phyloP scores from a whole-genome alignment of 2,888 invertebrate species.

The Ophraella communa region DNA sequence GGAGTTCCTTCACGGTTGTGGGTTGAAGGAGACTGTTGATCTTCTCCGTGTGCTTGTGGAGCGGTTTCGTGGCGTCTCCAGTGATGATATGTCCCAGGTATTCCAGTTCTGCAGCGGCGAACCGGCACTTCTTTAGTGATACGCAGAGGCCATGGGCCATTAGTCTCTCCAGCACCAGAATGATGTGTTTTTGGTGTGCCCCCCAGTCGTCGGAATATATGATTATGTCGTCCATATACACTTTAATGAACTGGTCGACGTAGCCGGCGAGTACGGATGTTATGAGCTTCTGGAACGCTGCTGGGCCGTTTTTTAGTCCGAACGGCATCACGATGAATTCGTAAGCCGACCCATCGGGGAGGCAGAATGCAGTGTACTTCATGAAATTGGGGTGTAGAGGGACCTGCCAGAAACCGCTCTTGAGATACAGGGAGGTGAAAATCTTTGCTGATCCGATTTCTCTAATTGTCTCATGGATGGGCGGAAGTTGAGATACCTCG shows the following conservation, averaged over 20 bases:
- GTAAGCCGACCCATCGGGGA: not conserved
- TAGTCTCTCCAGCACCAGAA: slow-evolving; percentile 33
- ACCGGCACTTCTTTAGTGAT: slow-evolving; percentile 31
- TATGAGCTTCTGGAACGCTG: not conserved
- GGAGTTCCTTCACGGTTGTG: slow-evolving; percentile 24
- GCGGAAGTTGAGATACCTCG: not conserved
- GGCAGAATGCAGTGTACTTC: not conserved
- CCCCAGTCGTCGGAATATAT: slow-evolving; percentile 26
- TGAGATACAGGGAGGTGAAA: slow-evolving; percentile 8
- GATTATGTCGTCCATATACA: slow-evolving; percentile 49
- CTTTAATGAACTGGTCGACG: slow-evolving; percentile 28
- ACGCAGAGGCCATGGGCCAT: slow-evolving; percentile 25
- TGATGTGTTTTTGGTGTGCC: slow-evolving; percentile 35
- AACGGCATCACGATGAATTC: not conserved
- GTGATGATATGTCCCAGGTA: slow-evolving; percentile 34
- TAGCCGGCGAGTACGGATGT: not conserved
- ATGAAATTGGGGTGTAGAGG: not conserved
- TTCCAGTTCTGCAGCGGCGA: slow-evolving; percentile 21
- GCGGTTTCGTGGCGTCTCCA: slow-evolving; percentile 25
- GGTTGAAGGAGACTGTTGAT: slow-evolving; percentile 18
- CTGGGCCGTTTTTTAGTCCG: not conserved
- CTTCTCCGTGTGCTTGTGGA: slow-evolving; percentile 19
- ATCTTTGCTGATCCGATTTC: slow-evolving; percentile 13
- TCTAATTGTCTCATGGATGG: slow-evolving; percentile 13
- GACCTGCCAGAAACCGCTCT: slow-evolving; percentile 17